Base-by-base conservation (phyloP, 1,140 invertebrate species). In the Lordiphosa collinella region DNA sequence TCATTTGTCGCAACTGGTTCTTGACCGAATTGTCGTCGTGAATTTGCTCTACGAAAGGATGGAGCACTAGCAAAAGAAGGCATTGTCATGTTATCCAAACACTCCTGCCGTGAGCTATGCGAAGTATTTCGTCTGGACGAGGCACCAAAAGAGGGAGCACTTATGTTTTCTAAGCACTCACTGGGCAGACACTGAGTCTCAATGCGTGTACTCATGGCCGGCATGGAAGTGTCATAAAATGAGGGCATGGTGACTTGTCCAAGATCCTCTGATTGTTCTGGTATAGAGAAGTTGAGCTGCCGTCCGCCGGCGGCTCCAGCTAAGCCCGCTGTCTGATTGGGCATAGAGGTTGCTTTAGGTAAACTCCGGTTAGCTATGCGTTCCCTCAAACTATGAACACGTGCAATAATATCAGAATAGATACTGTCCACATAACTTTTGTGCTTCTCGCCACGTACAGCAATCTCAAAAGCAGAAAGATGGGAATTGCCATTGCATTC, bases 371-470 rank as follows among this genome's bases (percentile, higher is more conserved):
- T 49, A 8, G 34, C 37, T 11, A 53, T 50, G 35, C 55, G 35
- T 1, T 50, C 25, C 5, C 32, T 36, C 4, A 62, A 34, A 1
- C 29, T 29, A 43, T 22, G 41, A 10, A 82, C 76, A 9, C 52
- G 53, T 25, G 57, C 41, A n/a, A 73, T 36, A 51, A 74, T 61
- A 11, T 82, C 58, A 0, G 14, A 22, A 46, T 76, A 82, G 1
- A 80, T 34, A 7, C 38, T 40, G 10, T 75, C 57, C 47, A 44
- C 31, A 35, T 51, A 62, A 14, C 31, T 35, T 1, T 10, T 13
- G 11, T 2, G 1, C 3, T 57, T 44, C 9, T 50, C 48, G 0
- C 35, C 38, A 29, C 8, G 18, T 5, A 7, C 16, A 34, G 13
- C 9, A 2, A 29, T 4, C 36, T 50, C 36, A 1, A 11, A 3